Evolutionary conservation across 2,888 invertebrate species (phyloP).

Genomic region (Dolichomitus sp.): DNA sequence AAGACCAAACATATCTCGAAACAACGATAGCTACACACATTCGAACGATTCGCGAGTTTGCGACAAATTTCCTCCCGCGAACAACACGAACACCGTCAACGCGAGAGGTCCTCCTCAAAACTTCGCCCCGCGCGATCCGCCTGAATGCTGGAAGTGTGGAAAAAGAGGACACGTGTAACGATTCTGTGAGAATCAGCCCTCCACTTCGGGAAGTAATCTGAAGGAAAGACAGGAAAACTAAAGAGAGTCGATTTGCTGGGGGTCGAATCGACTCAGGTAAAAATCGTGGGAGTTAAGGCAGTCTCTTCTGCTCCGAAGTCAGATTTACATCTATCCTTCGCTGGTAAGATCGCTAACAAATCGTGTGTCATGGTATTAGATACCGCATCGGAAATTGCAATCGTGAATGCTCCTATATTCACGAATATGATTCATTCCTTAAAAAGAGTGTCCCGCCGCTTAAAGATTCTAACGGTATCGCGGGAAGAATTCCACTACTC

Average conservation of each 20-base stretch:
- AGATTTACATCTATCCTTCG: conserved; percentile 4
- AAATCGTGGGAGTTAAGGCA: neutral
- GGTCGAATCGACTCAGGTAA: conserved; percentile 12
- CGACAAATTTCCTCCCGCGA: neutral
- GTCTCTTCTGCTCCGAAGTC: neutral
- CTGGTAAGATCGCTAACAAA: conserved; percentile 28
- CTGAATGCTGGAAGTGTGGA: neutral
- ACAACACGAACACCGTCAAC: neutral
- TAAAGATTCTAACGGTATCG: conserved; percentile 34
- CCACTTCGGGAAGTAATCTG: neutral
- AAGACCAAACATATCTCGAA: neutral
- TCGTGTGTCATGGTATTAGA: neutral
- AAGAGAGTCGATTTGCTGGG: conserved; percentile 12
- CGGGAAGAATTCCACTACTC: conserved; percentile 18
- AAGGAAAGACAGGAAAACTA: neutral
- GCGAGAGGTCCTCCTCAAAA: neutral
- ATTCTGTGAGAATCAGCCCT: neutral
- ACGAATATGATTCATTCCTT: conserved; percentile 13
- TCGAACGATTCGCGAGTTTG: neutral
- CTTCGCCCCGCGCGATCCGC: neutral
- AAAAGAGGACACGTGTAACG: neutral
- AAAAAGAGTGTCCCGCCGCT: conserved; percentile 15
- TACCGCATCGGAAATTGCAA: neutral
- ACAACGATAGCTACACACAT: neutral
- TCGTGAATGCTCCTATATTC: conserved; percentile 11